These are phyloP conservation scores for Buphagus erythrorhynchus DNA, from an alignment of 2,797 vertebrate species.

Conservation along the genomic window DNA sequence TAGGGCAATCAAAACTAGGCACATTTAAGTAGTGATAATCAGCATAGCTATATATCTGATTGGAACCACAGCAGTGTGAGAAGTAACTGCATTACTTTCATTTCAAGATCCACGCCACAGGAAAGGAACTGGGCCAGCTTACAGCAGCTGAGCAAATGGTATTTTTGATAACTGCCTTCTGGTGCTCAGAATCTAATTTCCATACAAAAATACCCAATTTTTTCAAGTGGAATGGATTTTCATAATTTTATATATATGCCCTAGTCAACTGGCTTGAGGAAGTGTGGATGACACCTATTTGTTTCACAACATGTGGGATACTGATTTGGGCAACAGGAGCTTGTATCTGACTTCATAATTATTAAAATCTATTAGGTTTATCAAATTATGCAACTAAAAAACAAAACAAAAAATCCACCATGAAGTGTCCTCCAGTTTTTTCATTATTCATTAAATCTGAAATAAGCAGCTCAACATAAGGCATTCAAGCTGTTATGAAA, in stretches of 20 bases:
- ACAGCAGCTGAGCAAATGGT: background rate
- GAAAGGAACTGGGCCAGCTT: slow-evolving; percentile 8
- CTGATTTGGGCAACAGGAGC: background rate
- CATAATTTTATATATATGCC: background rate
- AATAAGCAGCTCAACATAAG: slow-evolving; percentile 16
- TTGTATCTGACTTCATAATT: background rate
- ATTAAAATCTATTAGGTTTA: background rate
- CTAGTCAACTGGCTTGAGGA: background rate
- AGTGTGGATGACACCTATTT: background rate
- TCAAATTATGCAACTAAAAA: background rate
- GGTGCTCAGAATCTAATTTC: slow-evolving; percentile 11
- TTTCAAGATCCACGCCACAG: background rate
- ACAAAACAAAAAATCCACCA: background rate
- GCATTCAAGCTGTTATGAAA: slow-evolving; percentile 14
- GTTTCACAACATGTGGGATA: background rate
- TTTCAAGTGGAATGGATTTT: background rate
- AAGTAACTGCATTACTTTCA: background rate
- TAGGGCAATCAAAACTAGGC: background rate
- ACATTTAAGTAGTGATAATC: background rate
- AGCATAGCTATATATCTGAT: background rate
- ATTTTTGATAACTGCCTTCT: slow-evolving; percentile 58
- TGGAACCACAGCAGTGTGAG: background rate
- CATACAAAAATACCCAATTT: background rate
- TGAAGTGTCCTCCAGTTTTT: background rate
- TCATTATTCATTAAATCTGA: slow-evolving; percentile 32